phyloP scores from a whole-genome alignment of 2,113 vertebrate species.

The Tyto alba region DNA sequence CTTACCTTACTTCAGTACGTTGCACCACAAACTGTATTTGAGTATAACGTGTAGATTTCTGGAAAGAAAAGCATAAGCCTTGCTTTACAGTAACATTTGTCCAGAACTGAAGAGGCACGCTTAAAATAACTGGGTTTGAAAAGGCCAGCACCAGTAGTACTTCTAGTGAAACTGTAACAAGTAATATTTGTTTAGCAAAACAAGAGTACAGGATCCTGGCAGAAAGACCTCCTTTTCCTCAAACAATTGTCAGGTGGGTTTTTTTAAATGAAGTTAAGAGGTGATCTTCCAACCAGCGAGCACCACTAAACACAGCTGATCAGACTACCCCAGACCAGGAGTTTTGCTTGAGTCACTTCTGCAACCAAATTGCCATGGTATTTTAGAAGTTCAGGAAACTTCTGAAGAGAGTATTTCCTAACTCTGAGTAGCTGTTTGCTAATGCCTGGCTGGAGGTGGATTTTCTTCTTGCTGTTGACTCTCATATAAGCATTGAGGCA shows the following conservation, averaged over 20 bases:
- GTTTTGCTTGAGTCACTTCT: not conserved
- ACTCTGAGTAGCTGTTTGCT: not conserved
- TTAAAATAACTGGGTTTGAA: not conserved
- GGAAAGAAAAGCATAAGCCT: not conserved
- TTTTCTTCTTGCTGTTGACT: conserved; percentile 2
- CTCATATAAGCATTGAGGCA: not conserved
- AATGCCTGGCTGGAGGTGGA: not conserved
- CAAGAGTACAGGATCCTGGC: not conserved
- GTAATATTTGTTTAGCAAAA: conserved; percentile 36
- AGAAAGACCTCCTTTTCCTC: not conserved
- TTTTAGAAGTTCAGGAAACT: not conserved
- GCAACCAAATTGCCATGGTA: not conserved
- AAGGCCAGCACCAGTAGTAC: not conserved
- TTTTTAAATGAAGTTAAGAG: not conserved
- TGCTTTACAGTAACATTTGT: not conserved
- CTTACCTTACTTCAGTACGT: not conserved
- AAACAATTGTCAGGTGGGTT: not conserved
- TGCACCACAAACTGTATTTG: not conserved
- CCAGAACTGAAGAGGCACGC: not conserved
- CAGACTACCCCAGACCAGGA: not conserved
- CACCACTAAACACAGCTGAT: not conserved
- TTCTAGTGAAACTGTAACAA: not conserved
- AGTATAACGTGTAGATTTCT: not conserved
- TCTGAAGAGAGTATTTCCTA: not conserved
- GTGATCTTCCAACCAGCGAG: not conserved